phyloP scores from a whole-genome alignment of 1,140 invertebrate species.

The Nomia melanderi region DNA sequence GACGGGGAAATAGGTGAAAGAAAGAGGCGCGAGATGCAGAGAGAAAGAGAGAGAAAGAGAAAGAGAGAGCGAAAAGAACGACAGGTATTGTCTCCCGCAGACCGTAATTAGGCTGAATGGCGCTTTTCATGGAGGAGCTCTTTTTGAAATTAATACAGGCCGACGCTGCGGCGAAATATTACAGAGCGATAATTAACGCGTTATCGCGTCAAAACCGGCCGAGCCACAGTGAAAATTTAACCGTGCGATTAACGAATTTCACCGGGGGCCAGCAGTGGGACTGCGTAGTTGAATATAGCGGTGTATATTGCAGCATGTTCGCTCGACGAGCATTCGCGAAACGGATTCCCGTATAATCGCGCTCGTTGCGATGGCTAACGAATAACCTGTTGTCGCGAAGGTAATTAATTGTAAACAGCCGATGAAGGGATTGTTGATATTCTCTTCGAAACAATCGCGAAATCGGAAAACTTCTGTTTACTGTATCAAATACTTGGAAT shows the following conservation, averaged over 20 bases:
- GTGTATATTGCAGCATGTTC: not conserved
- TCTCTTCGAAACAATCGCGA: no score
- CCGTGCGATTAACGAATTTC: constrained; percentile 64
- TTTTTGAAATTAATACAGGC: constrained; percentile 60
- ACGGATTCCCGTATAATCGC: not conserved
- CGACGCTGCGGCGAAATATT: constrained; percentile 60
- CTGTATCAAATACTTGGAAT: no score
- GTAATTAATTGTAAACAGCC: constrained; percentile 9
- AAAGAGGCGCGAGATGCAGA: constrained; percentile 10
- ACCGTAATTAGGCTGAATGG: constrained; percentile 65
- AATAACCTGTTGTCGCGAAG: not conserved
- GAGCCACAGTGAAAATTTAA: constrained; percentile 54
- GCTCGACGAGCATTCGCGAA: not conserved
- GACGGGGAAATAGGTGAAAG: not conserved
- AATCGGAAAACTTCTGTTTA: no score
- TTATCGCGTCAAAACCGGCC: constrained; percentile 64
- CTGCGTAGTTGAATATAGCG: constrained; percentile 14
- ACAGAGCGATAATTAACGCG: constrained; percentile 64
- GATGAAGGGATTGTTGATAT: not conserved
- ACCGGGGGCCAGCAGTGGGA: not conserved
- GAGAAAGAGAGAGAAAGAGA: not conserved
- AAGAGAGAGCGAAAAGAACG: constrained; percentile 42
- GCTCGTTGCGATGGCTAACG: not conserved
- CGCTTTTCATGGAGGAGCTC: constrained; percentile 59
- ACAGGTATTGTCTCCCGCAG: constrained; percentile 53